Percentiles rank a stretch among this genome's conserved stretches.
Conservation (phyloP, 2,113 vertebrate species). For the Oncorhynchus clarkii region DNA sequence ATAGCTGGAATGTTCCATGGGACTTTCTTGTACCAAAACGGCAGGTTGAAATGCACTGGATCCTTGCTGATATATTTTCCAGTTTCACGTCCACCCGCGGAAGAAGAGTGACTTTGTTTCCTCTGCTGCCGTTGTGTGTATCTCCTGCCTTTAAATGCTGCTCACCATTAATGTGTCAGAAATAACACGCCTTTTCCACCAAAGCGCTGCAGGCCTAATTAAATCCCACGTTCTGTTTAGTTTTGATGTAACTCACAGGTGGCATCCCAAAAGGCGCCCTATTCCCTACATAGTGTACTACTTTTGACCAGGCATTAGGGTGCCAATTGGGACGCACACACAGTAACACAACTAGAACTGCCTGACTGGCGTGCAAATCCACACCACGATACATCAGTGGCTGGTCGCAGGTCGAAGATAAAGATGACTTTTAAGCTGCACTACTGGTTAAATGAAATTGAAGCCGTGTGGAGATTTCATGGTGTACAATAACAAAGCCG, state of each 20-base stretch:
- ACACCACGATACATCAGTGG: not conserved
- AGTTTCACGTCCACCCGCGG: slow-evolving; percentile 31
- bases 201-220: slow-evolving; percentile 3
- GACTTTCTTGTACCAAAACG: slow-evolving; percentile 30
- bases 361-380: not conserved
- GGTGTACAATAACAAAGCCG: slow-evolving; percentile 33
- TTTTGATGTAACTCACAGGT: slow-evolving; percentile 11
- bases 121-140: no score
- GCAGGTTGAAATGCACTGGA: slow-evolving; percentile 38
- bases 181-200: slow-evolving; percentile 31
- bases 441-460: slow-evolving; percentile 22
- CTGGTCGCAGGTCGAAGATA: slow-evolving; percentile 38
- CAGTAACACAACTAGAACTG: slow-evolving; percentile 3
- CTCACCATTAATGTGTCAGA: not conserved
- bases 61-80: slow-evolving; percentile 48
- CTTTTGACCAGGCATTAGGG: no score
- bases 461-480: slow-evolving; percentile 35
- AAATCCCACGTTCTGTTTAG: not conserved
- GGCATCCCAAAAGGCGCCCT: no score
- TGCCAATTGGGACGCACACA: no score
- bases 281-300: no score
- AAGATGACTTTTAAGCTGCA: slow-evolving; percentile 19
- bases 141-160: slow-evolving; percentile 14
- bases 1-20: slow-evolving; percentile 64
- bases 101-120: slow-evolving; percentile 45